Evolutionary conservation across 2,888 invertebrate genomes (phyloP).

Genomic region (Lasioglossum marginatum): DNA sequence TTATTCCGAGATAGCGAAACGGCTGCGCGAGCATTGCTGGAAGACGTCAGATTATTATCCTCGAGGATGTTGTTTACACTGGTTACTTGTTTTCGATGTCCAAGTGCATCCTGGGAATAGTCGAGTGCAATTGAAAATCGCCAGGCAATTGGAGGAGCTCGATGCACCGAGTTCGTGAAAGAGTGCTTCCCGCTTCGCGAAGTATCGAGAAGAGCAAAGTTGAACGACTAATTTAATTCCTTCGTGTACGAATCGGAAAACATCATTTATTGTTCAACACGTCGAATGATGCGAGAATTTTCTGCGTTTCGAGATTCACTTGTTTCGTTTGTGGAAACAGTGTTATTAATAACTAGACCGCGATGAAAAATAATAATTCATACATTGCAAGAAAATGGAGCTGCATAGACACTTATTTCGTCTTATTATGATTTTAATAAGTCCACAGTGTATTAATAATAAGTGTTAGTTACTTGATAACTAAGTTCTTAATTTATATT

Average conservation of each 20-base stretch:
- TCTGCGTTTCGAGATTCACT: background rate
- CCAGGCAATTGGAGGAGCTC: background rate
- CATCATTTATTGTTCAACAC: background rate
- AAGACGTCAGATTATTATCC: background rate
- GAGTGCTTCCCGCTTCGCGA: background rate
- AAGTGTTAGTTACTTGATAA: no score
- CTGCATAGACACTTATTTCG: no score
- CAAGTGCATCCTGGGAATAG: background rate
- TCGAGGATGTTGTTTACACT: constrained; percentile 5
- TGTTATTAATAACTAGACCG: no score
- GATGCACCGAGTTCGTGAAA: background rate
- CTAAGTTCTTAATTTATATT: no score
- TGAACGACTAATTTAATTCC: background rate
- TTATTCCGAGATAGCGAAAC: background rate
- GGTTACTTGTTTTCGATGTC: constrained; percentile 5
- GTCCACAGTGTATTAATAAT: no score
- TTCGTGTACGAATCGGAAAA: background rate
- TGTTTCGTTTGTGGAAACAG: background rate
- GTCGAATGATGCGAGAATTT: background rate
- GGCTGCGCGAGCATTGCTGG: background rate
- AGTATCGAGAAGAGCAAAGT: background rate
- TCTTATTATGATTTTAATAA: no score
- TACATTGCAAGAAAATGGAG: no score
- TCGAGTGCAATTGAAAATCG: background rate
- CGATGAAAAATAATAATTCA: no score